A percentile compares a stretch with the other conserved stretches of the same genome.
phyloP scores from a whole-genome alignment of 2,888 invertebrate genomes.

The Agrochola lota region DNA sequence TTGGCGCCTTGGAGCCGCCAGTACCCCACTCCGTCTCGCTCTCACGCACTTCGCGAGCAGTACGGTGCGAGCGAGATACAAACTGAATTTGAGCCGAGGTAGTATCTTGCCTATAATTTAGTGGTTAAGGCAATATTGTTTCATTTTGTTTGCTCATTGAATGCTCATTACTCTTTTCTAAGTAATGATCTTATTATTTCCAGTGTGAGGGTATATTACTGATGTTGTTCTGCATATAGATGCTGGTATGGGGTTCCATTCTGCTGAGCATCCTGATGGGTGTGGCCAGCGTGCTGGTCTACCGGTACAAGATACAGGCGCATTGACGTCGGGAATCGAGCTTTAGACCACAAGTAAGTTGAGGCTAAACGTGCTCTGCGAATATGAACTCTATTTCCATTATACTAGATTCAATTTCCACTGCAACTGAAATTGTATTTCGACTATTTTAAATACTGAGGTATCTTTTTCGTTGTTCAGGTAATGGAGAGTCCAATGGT shows the following conservation, averaged over 20 bases:
- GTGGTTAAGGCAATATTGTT: neutral
- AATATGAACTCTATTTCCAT: neutral
- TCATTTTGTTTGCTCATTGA: neutral
- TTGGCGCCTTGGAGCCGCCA: too few species aligned
- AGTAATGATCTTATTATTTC: neutral
- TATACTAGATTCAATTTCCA: neutral
- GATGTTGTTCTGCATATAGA: constrained; percentile 69
- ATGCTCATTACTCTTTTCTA: neutral
- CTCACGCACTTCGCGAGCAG: too few species aligned
- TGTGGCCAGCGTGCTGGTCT: constrained; percentile 93
- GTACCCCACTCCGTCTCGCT: too few species aligned
- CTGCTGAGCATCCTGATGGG: constrained; percentile 92
- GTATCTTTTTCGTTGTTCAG: constrained; percentile 61
- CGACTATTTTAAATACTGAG: neutral
- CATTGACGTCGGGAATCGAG: constrained; percentile 76
- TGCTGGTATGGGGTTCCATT: constrained; percentile 92
- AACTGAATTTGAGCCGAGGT: neutral
- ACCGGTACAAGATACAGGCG: constrained; percentile 92
- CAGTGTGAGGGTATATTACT: neutral
- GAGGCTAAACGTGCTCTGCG: neutral
- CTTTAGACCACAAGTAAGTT: constrained; percentile 55
- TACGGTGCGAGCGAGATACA: too few species aligned
- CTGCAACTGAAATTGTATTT: neutral
- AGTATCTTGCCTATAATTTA: neutral
- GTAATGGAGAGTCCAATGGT: constrained; percentile 74